Conservation (phyloP, 53 echinoderm and acorn worm genomes). For the Echinarachnius parma region DNA sequence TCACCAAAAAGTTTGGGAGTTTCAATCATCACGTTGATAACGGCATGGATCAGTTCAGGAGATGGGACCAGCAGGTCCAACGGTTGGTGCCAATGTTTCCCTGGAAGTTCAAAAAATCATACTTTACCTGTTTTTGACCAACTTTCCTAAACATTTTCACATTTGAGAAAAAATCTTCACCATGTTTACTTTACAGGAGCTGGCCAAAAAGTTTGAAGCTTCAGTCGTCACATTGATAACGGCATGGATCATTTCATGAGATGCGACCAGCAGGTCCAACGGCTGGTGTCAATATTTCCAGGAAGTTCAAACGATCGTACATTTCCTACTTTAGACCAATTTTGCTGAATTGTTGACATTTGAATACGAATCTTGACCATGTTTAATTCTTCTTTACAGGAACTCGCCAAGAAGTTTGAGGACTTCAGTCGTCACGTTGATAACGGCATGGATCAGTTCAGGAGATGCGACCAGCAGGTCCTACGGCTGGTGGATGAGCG, state of each 20-base stretch:
- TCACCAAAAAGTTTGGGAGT: constrained; percentile 77
- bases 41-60: constrained; percentile 65
- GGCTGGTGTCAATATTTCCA: constrained; percentile 49
- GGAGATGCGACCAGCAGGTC: constrained; percentile 72
- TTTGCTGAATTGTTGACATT: too few relatives aligned
- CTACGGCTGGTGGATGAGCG: constrained; percentile 50
- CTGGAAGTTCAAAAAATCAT: too few relatives aligned
- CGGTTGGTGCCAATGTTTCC: too few relatives aligned
- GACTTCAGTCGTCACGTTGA: constrained; percentile 70
- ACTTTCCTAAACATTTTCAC: too few relatives aligned
- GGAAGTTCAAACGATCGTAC: too few relatives aligned
- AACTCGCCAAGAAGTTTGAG: constrained; percentile 75
- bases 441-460: constrained; percentile 65
- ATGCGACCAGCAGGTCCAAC: constrained; percentile 73
- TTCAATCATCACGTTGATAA: constrained; percentile 65
- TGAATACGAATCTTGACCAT: too few relatives aligned
- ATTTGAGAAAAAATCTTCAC: too few relatives aligned
- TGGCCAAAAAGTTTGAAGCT: constrained; percentile 79
- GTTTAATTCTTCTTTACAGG: constrained; percentile 22
- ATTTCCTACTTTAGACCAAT: too few relatives aligned
- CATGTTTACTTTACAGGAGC: constrained; percentile 50
- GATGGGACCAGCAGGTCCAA: constrained; percentile 73
- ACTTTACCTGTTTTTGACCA: too few relatives aligned
- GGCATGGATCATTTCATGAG: constrained; percentile 67
- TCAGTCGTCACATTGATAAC: constrained; percentile 61